A percentile compares a stretch with the other conserved stretches of the same genome.
Conservation (phyloP, 2,888 invertebrate species). For the Acronicta psi region DNA sequence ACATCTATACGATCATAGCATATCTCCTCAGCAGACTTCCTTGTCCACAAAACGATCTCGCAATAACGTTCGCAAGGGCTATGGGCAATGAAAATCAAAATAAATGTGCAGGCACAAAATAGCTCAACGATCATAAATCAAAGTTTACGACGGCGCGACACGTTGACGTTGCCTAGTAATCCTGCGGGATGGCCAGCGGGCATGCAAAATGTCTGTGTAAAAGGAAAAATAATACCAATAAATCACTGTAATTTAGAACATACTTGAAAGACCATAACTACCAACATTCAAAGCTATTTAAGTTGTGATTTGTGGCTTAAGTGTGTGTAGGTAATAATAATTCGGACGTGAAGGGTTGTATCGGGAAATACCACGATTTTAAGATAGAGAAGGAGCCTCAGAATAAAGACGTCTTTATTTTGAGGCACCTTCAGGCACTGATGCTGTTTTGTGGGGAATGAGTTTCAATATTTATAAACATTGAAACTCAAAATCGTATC, state of each 20-base stretch:
- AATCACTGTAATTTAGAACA: slow-evolving; percentile 73
- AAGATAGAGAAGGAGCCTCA: no score
- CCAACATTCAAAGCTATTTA: slow-evolving; percentile 26
- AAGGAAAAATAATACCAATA: slow-evolving; percentile 63
- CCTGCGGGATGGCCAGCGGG: slow-evolving; percentile 56
- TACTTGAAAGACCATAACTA: slow-evolving; percentile 40
- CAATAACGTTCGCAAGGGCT: slow-evolving; percentile 46
- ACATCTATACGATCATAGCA: slow-evolving; percentile 43
- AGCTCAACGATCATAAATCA: slow-evolving; percentile 70
- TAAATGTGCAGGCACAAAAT: slow-evolving; percentile 69
- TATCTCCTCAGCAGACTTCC: slow-evolving; percentile 43
- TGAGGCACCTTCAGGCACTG: no score
- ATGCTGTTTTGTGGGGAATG: no score
- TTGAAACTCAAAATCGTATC: no score
- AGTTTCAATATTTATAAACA: no score
- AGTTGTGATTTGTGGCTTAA: slow-evolving; percentile 20
- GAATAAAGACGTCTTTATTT: no score
- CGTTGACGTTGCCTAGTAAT: slow-evolving; percentile 54
- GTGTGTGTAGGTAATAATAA: slow-evolving; percentile 12
- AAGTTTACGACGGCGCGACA: slow-evolving; percentile 69
- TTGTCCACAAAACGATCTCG: slow-evolving; percentile 45
- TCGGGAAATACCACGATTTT: slow-evolving; percentile 2
- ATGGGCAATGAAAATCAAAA: slow-evolving; percentile 67
- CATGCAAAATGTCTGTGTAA: slow-evolving; percentile 58
- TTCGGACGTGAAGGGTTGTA: slow-evolving; percentile 9